phyloP scores from a whole-genome alignment of 2,797 vertebrate species.

The Micromesistius poutassou region DNA sequence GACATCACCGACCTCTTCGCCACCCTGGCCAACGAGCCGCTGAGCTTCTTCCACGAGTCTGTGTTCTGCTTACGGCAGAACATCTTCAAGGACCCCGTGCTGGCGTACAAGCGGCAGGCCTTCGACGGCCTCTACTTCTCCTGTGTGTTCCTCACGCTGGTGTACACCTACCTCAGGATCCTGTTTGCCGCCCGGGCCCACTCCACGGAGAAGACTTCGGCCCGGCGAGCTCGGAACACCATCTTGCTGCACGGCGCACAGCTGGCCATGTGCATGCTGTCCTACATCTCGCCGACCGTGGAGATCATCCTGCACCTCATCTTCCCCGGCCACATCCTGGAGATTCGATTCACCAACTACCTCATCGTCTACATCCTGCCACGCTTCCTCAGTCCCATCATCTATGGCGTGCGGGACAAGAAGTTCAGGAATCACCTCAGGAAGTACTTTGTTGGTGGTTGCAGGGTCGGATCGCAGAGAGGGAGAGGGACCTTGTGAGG shows the following conservation, averaged over 20 bases:
- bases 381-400: conserved; percentile 69
- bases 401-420: conserved; percentile 70
- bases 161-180: conserved; percentile 70
- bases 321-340: conserved; percentile 53
- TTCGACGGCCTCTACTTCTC: conserved; percentile 72
- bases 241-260: conserved; percentile 74
- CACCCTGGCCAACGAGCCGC: conserved; percentile 60
- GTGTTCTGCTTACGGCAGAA: conserved; percentile 67
- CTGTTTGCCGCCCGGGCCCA: conserved; percentile 56
- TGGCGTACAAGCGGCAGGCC: conserved; percentile 55
- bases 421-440: conserved; percentile 64
- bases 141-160: conserved; percentile 65
- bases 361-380: conserved; percentile 71
- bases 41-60: conserved; percentile 64
- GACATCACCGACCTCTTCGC: conserved; percentile 71
- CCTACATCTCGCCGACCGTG: conserved; percentile 71
- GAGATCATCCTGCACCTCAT: conserved; percentile 56
- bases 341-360: conserved; percentile 70
- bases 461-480: neutral
- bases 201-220: conserved; percentile 49
- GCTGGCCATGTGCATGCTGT: conserved; percentile 75
- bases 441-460: conserved; percentile 44
- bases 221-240: conserved; percentile 67
- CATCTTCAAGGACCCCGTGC: conserved; percentile 65
- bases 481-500: conserved; percentile 8